Evolutionary conservation across 1,140 invertebrate species (phyloP).

Genomic region (Zeugodacus cucurbitae): DNA sequence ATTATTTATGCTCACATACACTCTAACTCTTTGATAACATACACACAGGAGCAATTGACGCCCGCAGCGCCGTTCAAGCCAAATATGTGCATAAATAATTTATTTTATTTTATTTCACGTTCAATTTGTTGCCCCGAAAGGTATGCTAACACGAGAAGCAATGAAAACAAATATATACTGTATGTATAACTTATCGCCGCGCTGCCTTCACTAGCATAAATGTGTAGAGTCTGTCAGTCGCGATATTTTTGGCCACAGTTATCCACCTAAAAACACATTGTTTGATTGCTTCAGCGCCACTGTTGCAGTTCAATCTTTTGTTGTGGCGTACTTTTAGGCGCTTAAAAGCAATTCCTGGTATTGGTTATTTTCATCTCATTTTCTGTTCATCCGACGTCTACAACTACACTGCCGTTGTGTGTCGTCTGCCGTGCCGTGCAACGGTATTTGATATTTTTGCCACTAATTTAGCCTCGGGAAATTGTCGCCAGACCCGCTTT

Average conservation of each 20-base stretch:
- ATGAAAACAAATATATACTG: background rate
- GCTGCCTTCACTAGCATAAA: background rate
- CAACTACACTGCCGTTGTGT: background rate
- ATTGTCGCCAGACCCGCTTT: conserved; percentile 6
- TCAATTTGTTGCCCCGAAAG: no score
- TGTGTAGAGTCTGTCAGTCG: background rate
- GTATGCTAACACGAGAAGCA: background rate
- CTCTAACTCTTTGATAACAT: background rate
- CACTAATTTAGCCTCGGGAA: background rate
- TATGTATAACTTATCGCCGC: background rate
- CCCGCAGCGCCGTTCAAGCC: background rate
- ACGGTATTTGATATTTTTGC: background rate
- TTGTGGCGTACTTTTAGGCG: background rate
- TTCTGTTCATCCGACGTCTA: background rate
- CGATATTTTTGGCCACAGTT: background rate
- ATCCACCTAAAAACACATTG: background rate
- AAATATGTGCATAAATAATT: background rate
- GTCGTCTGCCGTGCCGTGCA: background rate
- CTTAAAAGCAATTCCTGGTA: background rate
- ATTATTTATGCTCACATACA: no score
- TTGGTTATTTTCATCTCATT: background rate
- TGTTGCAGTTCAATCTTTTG: background rate
- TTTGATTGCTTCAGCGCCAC: background rate
- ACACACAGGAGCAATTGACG: background rate
- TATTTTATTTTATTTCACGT: background rate